Evolutionary conservation across 2,888 invertebrate genomes (phyloP), one percentile per base, ranked within the genome.

Genomic region (Baccha elongata): DNA sequence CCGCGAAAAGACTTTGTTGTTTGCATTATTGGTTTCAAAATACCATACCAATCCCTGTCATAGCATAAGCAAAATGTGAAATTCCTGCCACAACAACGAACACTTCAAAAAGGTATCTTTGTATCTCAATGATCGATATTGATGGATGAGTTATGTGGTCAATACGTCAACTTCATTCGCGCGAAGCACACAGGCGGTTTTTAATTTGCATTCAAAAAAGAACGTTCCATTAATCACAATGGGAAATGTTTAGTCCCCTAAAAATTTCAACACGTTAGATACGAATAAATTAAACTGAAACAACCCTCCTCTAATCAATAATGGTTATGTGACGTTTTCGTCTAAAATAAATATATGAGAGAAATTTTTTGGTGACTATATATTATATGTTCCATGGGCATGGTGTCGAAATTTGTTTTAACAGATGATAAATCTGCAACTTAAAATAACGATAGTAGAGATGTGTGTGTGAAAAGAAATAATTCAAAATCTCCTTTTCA

Each of bases 81-180:
- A n/a, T 17, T 32, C 15, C 37, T 50, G 48, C 29, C 46, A 68
- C 23, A 62, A 40, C n/a, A 62, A 40, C 46, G 40, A 62, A 40
- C 46, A 32, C 37, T 62, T 2, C 19, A 44, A 46, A 62, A n/a
- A n/a, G n/a, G n/a, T 62, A 52, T 52, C 52, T 35, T n/a, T n/a
- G n/a, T n/a, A 46, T 23, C 67, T 13, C 17, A 4, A 53, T 62
- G 75, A 75, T 62, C 62, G 64, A 76, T 76, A 29, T 48, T 71
- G 76, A 76, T 64, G 40, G 71, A 76, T 76, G 48, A 44, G 48
- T 50, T 19, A 10, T 11, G n/a, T 64, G 76, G 76, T 71, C 76
- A 76, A 76, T 69, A 23, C 50, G 32, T 37, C 35, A 58, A 42
- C 15, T 26, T 58, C 58, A 13, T 55, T 23, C 37, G 23, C 37